Base-by-base conservation (phyloP, 2,113 vertebrate genomes). In the Platysternon megacephalum region DNA sequence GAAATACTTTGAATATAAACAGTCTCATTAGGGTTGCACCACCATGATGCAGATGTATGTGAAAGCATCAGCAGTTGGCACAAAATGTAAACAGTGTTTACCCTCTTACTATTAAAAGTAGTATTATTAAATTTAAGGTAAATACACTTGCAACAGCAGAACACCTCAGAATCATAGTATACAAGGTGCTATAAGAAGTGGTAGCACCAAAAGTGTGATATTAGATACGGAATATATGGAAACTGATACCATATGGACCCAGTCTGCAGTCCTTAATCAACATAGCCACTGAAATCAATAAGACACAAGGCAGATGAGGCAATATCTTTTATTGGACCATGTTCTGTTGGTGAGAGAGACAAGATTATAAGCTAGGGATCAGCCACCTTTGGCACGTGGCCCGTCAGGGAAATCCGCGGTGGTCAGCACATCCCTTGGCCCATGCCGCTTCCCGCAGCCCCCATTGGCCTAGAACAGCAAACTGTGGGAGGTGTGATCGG, bases 21-120 rank as follows among this genome's bases (percentile, higher is more conserved):
- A 96, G 79, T 79, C 58, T 52, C 85, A 29, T 80, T 81, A 94
- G 79, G 90, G 84, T 93, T 28, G 48, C 58, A 90, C 52, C 52
- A 83, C 52, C 94, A 93, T 68, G 7, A 24, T 52, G 21, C 84
- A 39, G 22, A 80, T 5, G 84, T 82, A 8, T 84, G 11, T 48
- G 5, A 91, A 95, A 85, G 58, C 6, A 53, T 28, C 5, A 92
- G 84, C 78, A 5, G 79, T 72, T 89, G 32, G 2, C 68, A 87
- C 10, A 90, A 2, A 28, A 84, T 89, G 90, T 97, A 80, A 79
- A 3, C 80, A 51, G 56, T 76, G 22, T 56, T 68, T 85, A 82
- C 1, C 76, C 44, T 91, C 48, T 86, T 89, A 48, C 90, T 86
- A n/a, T 86, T 79, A 82, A 28, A 91, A 83, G 82, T 79, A 93